A percentile compares a stretch with the other conserved stretches of the same genome.
Evolutionary conservation across 1,140 invertebrate species (phyloP).

Genomic region (Oncopodura yosiiana): DNA sequence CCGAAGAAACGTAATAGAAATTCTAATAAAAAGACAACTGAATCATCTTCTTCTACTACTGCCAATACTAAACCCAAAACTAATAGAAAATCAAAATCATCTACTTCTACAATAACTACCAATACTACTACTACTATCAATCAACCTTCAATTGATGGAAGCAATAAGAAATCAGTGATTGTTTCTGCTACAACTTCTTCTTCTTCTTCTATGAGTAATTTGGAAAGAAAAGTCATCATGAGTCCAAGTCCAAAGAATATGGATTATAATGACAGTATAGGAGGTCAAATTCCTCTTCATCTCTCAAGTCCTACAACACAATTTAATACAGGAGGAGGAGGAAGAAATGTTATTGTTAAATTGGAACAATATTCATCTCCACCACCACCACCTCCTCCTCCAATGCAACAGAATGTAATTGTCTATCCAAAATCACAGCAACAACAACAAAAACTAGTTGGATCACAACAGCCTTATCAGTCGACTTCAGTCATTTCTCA

Average conservation of each 20-base stretch:
- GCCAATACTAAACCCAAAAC: neutral
- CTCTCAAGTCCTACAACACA: conserved; percentile 1
- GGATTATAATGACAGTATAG: too few species aligned
- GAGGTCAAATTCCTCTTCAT: too few species aligned
- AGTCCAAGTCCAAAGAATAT: conserved; percentile 25
- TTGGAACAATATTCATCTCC: neutral
- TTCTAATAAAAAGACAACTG: neutral
- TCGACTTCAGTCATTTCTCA: conserved; percentile 18
- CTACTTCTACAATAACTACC: conserved; percentile 1
- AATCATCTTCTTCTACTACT: neutral
- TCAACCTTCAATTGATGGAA: too few species aligned
- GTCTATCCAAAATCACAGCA: conserved; percentile 27
- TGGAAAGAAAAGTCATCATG: conserved; percentile 31
- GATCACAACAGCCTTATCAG: conserved; percentile 8
- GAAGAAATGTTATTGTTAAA: conserved; percentile 31
- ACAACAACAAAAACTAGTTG: neutral
- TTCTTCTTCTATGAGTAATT: neutral
- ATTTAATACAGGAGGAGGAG: conserved; percentile 11
- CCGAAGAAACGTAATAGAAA: conserved; percentile 4
- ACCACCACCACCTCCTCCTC: conserved; percentile 17
- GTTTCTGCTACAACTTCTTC: conserved; percentile 11
- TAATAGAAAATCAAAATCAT: conserved; percentile 4
- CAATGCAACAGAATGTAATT: conserved; percentile 33
- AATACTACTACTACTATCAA: too few species aligned
- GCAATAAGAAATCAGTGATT: conserved; percentile 25